phyloP scores from a whole-genome alignment of 2,113 vertebrate species.

The Cynopterus brachyotis region DNA sequence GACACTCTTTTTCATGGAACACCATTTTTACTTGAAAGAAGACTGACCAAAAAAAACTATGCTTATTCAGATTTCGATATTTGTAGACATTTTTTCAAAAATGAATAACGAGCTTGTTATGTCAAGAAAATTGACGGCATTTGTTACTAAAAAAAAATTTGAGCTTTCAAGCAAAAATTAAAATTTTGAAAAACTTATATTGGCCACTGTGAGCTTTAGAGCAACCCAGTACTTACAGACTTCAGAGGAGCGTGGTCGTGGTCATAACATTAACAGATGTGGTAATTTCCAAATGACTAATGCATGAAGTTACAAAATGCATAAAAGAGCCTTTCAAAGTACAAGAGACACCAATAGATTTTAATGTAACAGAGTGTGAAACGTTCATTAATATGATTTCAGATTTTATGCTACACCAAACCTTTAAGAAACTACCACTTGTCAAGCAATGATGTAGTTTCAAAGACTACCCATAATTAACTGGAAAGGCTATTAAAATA shows the following conservation, averaged over 20 bases:
- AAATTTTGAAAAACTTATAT: background rate
- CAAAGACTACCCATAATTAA: background rate
- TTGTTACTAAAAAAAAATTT: background rate
- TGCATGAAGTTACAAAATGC: background rate
- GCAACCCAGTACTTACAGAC: background rate
- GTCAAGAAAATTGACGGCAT: background rate
- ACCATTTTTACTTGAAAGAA: background rate
- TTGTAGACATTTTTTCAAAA: background rate
- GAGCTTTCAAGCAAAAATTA: background rate
- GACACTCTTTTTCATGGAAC: background rate
- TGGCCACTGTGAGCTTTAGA: background rate
- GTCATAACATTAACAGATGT: background rate
- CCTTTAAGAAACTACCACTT: background rate
- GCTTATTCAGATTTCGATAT: background rate
- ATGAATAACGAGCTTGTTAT: background rate
- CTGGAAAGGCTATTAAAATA: background rate
- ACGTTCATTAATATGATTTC: background rate
- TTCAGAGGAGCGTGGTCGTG: background rate
- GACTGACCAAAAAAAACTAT: background rate
- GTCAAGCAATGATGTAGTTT: background rate
- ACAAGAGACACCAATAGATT: background rate
- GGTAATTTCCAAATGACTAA: background rate
- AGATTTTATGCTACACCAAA: background rate
- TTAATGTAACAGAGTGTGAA: background rate
- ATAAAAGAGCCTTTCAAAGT: background rate